Conservation (phyloP, 1,140 invertebrate species). For the Meloidogyne exigua region DNA sequence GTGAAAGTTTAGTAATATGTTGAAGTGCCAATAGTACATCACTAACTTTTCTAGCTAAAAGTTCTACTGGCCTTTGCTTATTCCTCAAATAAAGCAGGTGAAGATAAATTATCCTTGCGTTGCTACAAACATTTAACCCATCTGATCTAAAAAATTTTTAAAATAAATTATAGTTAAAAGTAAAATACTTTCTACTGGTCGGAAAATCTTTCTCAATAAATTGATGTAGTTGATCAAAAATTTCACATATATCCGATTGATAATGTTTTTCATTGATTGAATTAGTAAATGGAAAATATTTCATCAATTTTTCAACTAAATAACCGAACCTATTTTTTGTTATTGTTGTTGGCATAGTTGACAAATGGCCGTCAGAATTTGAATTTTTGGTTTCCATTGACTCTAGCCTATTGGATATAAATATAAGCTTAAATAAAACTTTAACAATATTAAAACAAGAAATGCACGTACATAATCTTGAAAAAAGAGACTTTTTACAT, state of each 20-base stretch:
- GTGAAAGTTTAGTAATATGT: slow-evolving; percentile 22
- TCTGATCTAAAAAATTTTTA: not conserved
- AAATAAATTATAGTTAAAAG: not conserved
- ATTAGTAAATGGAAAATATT: not conserved
- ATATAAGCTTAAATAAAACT: too few relatives aligned
- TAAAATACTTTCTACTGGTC: not conserved
- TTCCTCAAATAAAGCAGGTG: slow-evolving; percentile 20
- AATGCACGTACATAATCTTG: too few relatives aligned
- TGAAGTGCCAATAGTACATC: not conserved
- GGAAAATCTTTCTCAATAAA: not conserved
- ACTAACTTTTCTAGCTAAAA: not conserved
- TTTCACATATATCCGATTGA: not conserved
- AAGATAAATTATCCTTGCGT: slow-evolving; percentile 12
- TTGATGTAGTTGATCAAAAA: not conserved
- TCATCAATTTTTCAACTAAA: not conserved
- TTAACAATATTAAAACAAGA: too few relatives aligned
- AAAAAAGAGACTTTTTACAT: too few relatives aligned
- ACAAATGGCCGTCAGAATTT: not conserved
- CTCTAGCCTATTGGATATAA: too few relatives aligned
- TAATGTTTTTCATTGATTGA: not conserved
- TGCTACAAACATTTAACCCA: slow-evolving; percentile 3
- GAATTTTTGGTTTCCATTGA: not conserved
- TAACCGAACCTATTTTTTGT: not conserved
- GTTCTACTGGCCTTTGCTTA: not conserved
- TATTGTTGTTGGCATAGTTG: not conserved